Evolutionary conservation across 2,797 vertebrate genomes (phyloP).

Genomic region (Epinephelus malabaricus): DNA sequence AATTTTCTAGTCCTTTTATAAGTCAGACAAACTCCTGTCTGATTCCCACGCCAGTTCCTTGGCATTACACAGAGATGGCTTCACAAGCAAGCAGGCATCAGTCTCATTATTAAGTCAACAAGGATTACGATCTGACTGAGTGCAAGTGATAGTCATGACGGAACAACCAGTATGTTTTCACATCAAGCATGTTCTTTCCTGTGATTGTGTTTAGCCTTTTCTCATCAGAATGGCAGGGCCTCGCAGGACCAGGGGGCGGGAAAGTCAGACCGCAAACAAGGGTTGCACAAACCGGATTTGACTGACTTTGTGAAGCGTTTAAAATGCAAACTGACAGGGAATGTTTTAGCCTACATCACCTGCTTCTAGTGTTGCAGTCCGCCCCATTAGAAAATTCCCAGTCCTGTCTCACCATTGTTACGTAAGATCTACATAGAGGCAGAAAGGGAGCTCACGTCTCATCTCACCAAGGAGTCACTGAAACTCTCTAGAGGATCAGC

Average conservation of each 20-base stretch:
- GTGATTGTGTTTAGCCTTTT: conserved; percentile 54
- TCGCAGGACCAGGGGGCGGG: conserved; percentile 45
- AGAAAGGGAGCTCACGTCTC: conserved; percentile 26
- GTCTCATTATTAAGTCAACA: conserved; percentile 64
- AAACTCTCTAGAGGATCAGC: conserved; percentile 54
- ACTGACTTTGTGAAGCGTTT: conserved; percentile 82
- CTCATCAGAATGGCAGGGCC: conserved; percentile 43
- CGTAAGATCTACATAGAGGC: conserved; percentile 57
- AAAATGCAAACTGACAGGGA: conserved; percentile 82
- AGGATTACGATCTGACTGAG: conserved; percentile 45
- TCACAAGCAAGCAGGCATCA: conserved; percentile 51
- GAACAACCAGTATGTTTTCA: conserved; percentile 66
- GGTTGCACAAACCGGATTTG: conserved; percentile 80
- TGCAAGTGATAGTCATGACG: conserved; percentile 49
- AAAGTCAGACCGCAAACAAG: conserved; percentile 62
- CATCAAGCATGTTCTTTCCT: conserved; percentile 67
- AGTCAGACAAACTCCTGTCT: conserved; percentile 38
- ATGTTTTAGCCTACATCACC: conserved; percentile 83
- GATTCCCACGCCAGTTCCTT: conserved; percentile 54
- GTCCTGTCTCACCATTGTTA: conserved; percentile 66
- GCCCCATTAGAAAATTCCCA: conserved; percentile 63
- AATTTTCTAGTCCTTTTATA: conserved; percentile 34
- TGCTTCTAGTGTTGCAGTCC: conserved; percentile 72
- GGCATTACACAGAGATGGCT: conserved; percentile 22
- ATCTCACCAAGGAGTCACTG: conserved; percentile 33